phyloP scores from a whole-genome alignment of 2,113 vertebrate species.

The Tachuris rubrigastra region DNA sequence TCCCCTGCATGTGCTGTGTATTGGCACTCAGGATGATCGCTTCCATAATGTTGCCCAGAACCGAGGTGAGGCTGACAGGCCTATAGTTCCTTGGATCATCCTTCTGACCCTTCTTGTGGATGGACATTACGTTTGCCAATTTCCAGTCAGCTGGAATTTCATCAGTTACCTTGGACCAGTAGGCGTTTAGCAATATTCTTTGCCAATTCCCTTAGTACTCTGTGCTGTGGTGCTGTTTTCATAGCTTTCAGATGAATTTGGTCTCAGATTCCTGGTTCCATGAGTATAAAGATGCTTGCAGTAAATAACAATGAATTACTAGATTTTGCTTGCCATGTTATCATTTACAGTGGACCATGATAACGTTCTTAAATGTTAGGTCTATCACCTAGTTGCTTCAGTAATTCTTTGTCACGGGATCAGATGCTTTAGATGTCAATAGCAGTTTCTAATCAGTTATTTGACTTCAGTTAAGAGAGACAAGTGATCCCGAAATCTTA shows the following conservation, averaged over 20 bases:
- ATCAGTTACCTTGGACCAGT: not conserved
- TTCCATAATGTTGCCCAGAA: not conserved
- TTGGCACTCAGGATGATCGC: not conserved
- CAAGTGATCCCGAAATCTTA: not conserved
- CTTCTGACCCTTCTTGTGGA: not conserved
- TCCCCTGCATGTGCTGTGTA: not conserved
- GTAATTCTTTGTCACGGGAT: not conserved
- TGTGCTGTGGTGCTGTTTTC: not conserved
- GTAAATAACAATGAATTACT: not conserved
- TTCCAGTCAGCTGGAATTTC: not conserved
- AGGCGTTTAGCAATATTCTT: not conserved
- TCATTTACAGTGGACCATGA: not conserved
- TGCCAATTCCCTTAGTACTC: not conserved
- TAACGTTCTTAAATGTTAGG: not conserved
- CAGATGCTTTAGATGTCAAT: not conserved
- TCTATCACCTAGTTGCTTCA: not conserved
- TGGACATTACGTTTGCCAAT: not conserved
- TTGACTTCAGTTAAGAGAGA: not conserved
- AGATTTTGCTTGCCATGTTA: not conserved
- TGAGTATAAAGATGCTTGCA: not conserved
- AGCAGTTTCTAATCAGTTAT: not conserved
- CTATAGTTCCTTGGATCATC: fast-evolving
- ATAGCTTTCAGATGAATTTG: not conserved
- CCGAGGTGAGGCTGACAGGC: not conserved
- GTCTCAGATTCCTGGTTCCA: not conserved